Evolutionary conservation across 1,140 invertebrate genomes (phyloP).

Genomic region (Subanguina moxae): DNA sequence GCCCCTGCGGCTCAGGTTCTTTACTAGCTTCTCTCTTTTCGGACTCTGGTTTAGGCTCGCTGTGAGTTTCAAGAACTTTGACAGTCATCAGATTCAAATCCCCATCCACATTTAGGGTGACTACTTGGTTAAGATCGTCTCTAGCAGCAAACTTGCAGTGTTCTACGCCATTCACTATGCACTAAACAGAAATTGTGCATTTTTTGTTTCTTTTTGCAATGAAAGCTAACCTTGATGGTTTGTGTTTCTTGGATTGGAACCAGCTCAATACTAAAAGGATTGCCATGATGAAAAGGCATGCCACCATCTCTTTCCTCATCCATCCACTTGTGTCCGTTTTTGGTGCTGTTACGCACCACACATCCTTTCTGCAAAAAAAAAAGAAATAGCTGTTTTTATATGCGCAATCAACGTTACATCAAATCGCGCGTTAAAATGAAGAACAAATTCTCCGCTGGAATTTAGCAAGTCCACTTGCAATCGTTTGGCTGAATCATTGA

Average conservation of each 20-base stretch:
- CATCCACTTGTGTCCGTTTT: conserved; percentile 15
- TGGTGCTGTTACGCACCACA: conserved; percentile 22
- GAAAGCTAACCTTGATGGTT: conserved; percentile 5
- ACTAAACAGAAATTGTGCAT: conserved; percentile 12
- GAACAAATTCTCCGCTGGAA: conserved; percentile 13
- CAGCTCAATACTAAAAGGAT: conserved; percentile 15
- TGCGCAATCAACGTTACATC: background rate
- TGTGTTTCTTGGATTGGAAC: background rate
- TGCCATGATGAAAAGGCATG: conserved; percentile 15
- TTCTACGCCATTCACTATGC: conserved; percentile 16
- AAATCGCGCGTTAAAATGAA: conserved; percentile 26
- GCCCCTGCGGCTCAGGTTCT: background rate
- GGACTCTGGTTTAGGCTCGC: background rate
- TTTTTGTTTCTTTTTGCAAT: background rate
- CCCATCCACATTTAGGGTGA: conserved; percentile 1
- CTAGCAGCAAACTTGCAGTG: conserved; percentile 16
- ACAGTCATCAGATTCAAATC: conserved; percentile 10
- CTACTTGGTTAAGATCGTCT: conserved; percentile 10
- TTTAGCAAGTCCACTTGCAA: conserved; percentile 16
- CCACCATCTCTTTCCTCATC: conserved; percentile 20
- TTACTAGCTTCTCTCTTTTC: background rate
- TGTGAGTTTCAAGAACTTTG: background rate
- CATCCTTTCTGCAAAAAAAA: conserved; percentile 17
- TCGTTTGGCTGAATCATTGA: conserved; percentile 10
- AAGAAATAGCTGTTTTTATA: background rate